Base-by-base conservation (phyloP, 2,113 vertebrate genomes). In the Ageneiosus marmoratus region DNA sequence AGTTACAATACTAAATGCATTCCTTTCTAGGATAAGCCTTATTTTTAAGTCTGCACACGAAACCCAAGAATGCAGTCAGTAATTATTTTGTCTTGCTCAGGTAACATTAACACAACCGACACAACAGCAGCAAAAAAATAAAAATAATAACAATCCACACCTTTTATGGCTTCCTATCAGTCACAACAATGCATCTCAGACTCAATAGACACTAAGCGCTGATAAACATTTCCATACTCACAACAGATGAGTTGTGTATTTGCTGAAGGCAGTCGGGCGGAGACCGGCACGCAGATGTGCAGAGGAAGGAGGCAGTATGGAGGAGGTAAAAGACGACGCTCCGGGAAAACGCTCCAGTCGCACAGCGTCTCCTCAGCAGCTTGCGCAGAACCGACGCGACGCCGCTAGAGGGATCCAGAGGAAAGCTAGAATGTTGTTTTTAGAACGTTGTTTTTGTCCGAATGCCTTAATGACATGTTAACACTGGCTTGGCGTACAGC, bases 381-480 rank as follows among this genome's bases (percentile, higher is more conserved):
- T 70, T 77, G 15, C 16, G 63, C 56, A 63, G 55, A 6, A 46
- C 20, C 86, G 83, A 55, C 5, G 16, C 69, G 29, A 56, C 62
- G 58, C 85, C 88, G 87, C 55, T 89, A 90, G 91, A 89, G 85
- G 89, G 87, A 77, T 44, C 72, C 1, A 0, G 22, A 50, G 63
- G 50, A 85, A 88, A 84, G 79, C 77, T 41, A 22, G 82, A 75
- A 60, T 88, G 41, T 0, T 29, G 70, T 1, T 20, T 16, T 3
- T 29, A n/a, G n/a, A n/a, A n/a, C n/a, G n/a, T n/a, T n/a, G n/a
- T n/a, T n/a, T n/a, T n/a, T n/a, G n/a, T n/a, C n/a, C n/a, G n/a
- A n/a, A n/a, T n/a, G n/a, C n/a, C n/a, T n/a, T n/a, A n/a, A n/a
- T n/a, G n/a, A n/a, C n/a, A n/a, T n/a, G n/a, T n/a, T n/a, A n/a